Evolutionary conservation across 2,888 invertebrate genomes (phyloP), one percentile per base, ranked within the genome.

Genomic region (Philaethria dido): DNA sequence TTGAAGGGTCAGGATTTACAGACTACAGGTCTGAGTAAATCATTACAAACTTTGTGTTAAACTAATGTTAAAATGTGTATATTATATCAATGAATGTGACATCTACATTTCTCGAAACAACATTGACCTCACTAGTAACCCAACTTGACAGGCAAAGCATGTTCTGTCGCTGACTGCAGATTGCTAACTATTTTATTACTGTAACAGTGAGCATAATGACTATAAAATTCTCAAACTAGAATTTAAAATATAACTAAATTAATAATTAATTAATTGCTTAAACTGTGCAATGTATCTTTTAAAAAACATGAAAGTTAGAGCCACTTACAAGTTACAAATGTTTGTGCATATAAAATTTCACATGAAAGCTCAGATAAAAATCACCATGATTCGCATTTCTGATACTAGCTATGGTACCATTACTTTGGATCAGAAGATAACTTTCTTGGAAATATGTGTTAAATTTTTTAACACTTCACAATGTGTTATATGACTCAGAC

Each of bases 131-230:
- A 57, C 42, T 60, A 9, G 61, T 39, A 59, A 66, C 57, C 60
- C 39, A 64, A 64, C 68, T 62, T 54, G 64, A 63, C 68, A 61
- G 20, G 55, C 63, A 50, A 59, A 42, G 45, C 68, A 66, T 70
- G 68, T 70, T 62, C 70, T 66, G 66, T 66, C 69, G 67, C 60
- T 47, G 48, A 52, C 60, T 64, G 45, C 64, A 61, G 45, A 52
- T 63, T 45, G 64, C 65, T 65, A 64, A 73, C 69, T 65, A 69
- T 63, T 67, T 71, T 71, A 71, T 62, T 69, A 62, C 68, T 62
- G 50, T 54, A 68, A 70, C 64, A 60, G 66, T 67, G 64, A 62
- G 63, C 57, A 68, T 66, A 71, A 69, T 66, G 62, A 62, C 64
- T 63, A 62, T 64, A 36, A 69, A 57, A 68, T 71, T 71, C 64